phyloP scores from a whole-genome alignment of 1,140 invertebrate species.

The Pomacea maculata region DNA sequence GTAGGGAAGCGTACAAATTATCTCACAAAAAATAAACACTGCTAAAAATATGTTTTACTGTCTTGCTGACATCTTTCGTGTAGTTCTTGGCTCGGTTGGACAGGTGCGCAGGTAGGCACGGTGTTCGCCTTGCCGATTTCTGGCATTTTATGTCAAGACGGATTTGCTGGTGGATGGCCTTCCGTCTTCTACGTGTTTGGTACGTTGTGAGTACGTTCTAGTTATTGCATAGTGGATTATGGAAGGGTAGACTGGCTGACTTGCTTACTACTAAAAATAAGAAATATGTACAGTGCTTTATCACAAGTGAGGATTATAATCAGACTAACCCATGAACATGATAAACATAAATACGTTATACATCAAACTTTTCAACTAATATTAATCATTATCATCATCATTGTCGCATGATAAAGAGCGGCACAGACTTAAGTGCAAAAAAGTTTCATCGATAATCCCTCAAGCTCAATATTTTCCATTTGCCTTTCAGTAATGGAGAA shows the following conservation, averaged over 20 bases:
- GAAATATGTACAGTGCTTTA: no score
- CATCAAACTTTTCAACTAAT: no score
- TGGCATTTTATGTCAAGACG: conserved; percentile 63
- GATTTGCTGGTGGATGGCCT: conserved; percentile 76
- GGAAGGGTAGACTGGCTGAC: conserved; percentile 36
- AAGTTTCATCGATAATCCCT: no score
- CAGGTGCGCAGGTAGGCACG: conserved; percentile 30
- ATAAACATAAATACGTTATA: no score
- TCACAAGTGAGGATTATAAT: background rate
- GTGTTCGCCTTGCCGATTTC: conserved; percentile 63
- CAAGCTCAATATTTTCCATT: no score
- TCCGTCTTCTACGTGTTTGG: conserved; percentile 80
- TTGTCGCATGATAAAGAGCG: no score
- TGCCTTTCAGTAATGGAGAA: no score
- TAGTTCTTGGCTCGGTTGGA: background rate
- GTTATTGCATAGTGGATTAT: conserved; percentile 74
- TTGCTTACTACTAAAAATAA: no score
- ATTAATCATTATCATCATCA: no score
- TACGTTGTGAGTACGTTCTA: conserved; percentile 6
- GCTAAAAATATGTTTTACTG: background rate
- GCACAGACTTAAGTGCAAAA: no score
- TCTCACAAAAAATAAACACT: background rate
- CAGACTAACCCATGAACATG: no score
- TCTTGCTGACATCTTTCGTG: background rate
- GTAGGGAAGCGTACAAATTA: background rate